A percentile compares a stretch with the other conserved stretches of the same genome.
Conservation (phyloP, 2,797 vertebrate species). For the Pteropus rufus region DNA sequence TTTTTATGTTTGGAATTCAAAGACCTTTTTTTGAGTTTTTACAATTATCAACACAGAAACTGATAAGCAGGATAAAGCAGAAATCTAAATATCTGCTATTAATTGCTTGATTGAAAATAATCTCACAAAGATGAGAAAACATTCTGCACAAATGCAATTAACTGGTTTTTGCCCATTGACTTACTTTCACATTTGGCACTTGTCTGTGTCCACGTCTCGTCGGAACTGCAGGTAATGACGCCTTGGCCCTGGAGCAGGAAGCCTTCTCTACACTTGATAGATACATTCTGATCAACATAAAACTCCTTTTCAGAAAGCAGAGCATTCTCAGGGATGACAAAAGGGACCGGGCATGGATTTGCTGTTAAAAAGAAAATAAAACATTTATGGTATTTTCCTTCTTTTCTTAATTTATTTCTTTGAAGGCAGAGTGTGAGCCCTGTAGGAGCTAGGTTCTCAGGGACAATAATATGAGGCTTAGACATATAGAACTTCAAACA, state of each 20-base stretch:
- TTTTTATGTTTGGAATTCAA: not conserved
- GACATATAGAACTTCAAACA: not conserved
- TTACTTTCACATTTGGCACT: slow-evolving; percentile 92
- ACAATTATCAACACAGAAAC: not conserved
- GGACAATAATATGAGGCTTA: not conserved
- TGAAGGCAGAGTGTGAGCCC: not conserved
- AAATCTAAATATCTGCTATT: not conserved
- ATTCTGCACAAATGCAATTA: accelerated
- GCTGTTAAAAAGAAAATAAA: slow-evolving; percentile 82
- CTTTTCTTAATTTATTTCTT: not conserved
- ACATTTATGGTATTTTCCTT: slow-evolving; percentile 1
- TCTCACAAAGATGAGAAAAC: not conserved
- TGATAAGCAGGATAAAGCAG: not conserved
- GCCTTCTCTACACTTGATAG: slow-evolving; percentile 91
- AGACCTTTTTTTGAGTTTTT: not conserved
- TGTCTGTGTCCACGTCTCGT: slow-evolving; percentile 93
- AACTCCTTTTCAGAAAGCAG: slow-evolving; percentile 86
- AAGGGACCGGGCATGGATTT: slow-evolving; percentile 91
- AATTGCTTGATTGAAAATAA: not conserved
- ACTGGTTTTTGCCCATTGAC: slow-evolving; percentile 68
- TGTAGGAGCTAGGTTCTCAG: not conserved
- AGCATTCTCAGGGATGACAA: slow-evolving; percentile 87
- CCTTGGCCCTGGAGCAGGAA: slow-evolving; percentile 87
- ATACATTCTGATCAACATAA: slow-evolving; percentile 89
- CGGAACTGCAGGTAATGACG: slow-evolving; percentile 89